A percentile compares a stretch with the other conserved stretches of the same genome.
These are phyloP conservation scores for Hirudo medicinalis DNA, from an alignment of 1,140 invertebrate species.

Conservation along the genomic window DNA sequence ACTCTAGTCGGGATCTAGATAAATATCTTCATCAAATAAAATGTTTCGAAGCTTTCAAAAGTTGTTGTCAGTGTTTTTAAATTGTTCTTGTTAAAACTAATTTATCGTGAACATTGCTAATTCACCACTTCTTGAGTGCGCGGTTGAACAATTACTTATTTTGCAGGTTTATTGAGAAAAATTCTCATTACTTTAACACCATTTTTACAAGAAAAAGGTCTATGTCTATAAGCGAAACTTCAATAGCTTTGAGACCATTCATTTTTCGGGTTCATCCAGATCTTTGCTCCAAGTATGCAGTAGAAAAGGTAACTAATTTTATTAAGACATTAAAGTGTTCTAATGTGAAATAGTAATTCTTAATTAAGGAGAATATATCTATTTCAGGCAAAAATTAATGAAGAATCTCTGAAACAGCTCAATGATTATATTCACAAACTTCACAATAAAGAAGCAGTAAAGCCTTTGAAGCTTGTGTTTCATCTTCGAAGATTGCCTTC, in stretches of 20 bases:
- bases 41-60: no score
- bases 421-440: constrained; percentile 66
- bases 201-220: neutral
- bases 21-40: no score
- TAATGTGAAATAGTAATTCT: neutral
- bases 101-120: no score
- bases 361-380: neutral
- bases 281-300: constrained; percentile 76
- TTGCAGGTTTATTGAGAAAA: no score
- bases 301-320: constrained; percentile 56
- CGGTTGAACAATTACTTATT: no score
- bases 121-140: no score
- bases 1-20: no score
- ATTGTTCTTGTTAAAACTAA: no score
- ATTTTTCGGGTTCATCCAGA: constrained; percentile 91
- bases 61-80: no score
- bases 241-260: constrained; percentile 69
- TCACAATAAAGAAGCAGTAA: constrained; percentile 36
- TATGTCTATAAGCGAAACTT: constrained; percentile 30
- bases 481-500: constrained; percentile 21
- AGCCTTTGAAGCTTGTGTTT: constrained; percentile 28
- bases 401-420: constrained; percentile 71
- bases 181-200: no score
- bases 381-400: constrained; percentile 52
- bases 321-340: neutral